Conservation (phyloP, 2,888 invertebrate genomes). For the Ophioninae sp. region DNA sequence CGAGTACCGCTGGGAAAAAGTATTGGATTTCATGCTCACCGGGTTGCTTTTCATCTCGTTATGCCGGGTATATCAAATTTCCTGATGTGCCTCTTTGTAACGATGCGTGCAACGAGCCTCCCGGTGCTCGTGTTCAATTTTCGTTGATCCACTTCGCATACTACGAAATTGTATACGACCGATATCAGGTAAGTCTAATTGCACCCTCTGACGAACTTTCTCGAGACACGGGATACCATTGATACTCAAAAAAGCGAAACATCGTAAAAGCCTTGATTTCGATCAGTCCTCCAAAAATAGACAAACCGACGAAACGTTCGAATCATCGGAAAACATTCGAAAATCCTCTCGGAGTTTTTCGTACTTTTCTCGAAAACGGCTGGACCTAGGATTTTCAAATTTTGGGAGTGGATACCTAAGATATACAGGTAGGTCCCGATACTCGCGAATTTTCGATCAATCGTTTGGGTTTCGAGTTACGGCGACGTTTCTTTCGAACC, state of each 20-base stretch:
- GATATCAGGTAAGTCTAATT: neutral
- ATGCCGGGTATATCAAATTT: neutral
- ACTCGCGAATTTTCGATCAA: no score
- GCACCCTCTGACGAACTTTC: neutral
- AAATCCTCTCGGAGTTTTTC: no score
- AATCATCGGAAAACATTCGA: no score
- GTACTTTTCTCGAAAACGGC: no score
- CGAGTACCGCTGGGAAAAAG: neutral
- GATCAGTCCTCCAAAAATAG: no score
- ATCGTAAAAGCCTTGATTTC: neutral
- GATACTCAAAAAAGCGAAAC: neutral
- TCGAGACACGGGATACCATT: neutral
- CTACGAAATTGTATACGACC: neutral
- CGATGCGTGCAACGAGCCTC: neutral
- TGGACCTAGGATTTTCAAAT: no score
- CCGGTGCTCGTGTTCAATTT: neutral
- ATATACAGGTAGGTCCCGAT: no score
- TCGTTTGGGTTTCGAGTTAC: no score
- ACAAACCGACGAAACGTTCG: no score
- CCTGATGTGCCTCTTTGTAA: neutral
- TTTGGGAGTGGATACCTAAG: no score
- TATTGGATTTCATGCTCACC: slow-evolving; percentile 4
- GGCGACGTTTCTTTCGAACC: no score
- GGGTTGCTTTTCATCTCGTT: slow-evolving; percentile 1
- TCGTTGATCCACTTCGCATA: neutral